Conservation (phyloP, 2,888 invertebrate genomes). For the Abrostola triplasia region DNA sequence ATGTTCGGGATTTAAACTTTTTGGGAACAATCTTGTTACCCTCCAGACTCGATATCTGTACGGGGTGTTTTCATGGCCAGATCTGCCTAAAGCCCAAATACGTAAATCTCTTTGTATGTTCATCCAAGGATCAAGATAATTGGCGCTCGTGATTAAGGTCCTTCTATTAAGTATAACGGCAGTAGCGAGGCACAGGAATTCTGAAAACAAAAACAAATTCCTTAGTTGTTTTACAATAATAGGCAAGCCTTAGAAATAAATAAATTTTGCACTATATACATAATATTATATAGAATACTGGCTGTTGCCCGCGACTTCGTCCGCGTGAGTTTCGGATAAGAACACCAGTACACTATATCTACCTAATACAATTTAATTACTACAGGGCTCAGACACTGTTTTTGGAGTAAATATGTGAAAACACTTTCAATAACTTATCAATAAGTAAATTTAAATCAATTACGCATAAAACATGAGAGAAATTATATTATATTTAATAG, state of each 20-base stretch:
- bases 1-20: conserved; percentile 71
- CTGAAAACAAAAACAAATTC: conserved; percentile 53
- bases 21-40: conserved; percentile 62
- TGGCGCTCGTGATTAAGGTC: conserved; percentile 65
- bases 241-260: not conserved
- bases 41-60: conserved; percentile 71
- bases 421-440: too few species aligned
- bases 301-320: too few species aligned
- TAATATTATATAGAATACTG: not conserved
- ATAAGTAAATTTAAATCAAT: too few species aligned
- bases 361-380: too few species aligned
- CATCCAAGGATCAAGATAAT: conserved; percentile 63
- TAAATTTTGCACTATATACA: not conserved
- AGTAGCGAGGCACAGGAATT: conserved; percentile 60
- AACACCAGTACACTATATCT: too few species aligned
- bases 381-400: too few species aligned
- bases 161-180: conserved; percentile 66
- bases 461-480: too few species aligned
- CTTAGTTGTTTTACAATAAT: not conserved
- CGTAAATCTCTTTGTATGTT: conserved; percentile 62
- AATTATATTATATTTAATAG: too few species aligned
- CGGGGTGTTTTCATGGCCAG: conserved; percentile 59
- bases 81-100: conserved; percentile 69
- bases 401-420: too few species aligned
- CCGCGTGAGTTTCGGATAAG: too few species aligned